Percentiles rank a stretch among this genome's conserved stretches.
Evolutionary conservation across 2,113 vertebrate genomes (phyloP).

Genomic region (Bettongia penicillata): DNA sequence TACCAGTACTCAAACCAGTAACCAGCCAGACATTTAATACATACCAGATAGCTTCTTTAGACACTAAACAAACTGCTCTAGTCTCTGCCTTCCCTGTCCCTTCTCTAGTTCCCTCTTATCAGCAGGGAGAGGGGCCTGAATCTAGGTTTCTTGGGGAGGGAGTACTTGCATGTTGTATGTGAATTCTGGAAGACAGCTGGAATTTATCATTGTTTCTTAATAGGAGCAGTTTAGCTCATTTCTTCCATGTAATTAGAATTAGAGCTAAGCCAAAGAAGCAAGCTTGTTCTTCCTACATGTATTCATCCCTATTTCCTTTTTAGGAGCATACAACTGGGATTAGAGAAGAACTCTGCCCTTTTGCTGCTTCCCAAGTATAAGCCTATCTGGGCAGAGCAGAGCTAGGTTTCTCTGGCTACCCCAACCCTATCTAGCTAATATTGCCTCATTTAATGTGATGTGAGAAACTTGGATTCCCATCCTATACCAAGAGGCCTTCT

Average conservation of each 20-base stretch:
- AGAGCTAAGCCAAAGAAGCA: not conserved
- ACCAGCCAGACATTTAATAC: not conserved
- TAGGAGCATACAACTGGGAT: no score
- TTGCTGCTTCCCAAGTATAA: no score
- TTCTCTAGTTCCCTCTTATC: not conserved
- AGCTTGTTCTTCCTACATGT: not conserved
- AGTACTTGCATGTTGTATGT: not conserved
- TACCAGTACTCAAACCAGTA: not conserved
- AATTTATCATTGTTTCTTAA: not conserved
- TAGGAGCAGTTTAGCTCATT: not conserved
- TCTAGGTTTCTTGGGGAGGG: not conserved
- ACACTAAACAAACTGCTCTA: not conserved
- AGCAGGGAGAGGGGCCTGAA: not conserved
- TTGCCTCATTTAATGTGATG: no score
- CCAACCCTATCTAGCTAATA: no score
- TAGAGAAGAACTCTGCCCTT: no score
- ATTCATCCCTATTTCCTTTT: no score
- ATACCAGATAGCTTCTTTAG: no score
- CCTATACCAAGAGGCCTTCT: no score
- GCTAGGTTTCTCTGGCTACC: no score
- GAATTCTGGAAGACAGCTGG: not conserved
- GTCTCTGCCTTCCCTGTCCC: not conserved
- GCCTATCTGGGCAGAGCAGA: no score
- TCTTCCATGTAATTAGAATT: not conserved
- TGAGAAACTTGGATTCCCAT: no score